Base-by-base conservation (phyloP, 2,888 invertebrate genomes). In the Drosophila stalkeri region DNA sequence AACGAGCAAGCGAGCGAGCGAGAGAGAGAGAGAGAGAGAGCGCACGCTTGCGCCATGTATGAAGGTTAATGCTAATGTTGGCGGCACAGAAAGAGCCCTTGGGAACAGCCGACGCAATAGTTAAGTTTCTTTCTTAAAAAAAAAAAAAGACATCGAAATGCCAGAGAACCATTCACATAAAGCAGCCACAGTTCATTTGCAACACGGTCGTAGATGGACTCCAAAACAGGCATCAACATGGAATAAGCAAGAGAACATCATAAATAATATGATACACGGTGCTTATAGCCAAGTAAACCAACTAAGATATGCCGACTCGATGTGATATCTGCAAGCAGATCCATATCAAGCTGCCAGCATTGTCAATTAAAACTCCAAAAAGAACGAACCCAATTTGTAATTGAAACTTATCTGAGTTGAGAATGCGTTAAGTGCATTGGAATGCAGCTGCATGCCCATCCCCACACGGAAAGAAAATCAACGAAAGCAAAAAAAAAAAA, bases 401-500 rank as follows among this genome's bases (percentile, higher is more conserved):
- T 84, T 84, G 86, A 86, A 84, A 86, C 84, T 84, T 84, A 84
- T 84, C 84, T 80, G 64, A 59, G 64, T 54, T 47, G 72, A 70
- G 81, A 82, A 86, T 85, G 85, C 87, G 86, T 82, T 85, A 85
- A 85, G 87, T 85, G 84, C 84, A 80, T 71, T 69, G 84, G 84
- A 82, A 85, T 85, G 80, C 80, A 60, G 68, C 59, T 56, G 70
- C 61, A 65, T 61, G 76, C 74, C 84, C 71, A 80, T 61, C 69
- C 75, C 72, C 54, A 70, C 37, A 39, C 27, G 27, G 31, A n/a
- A 43, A 12, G 18, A 60, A 49, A 59, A 46, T 11, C 23, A 51
- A 37, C 44, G n/a, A 54, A 55, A 49, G 4, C 6, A 5, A 47
- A 20, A 33, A 49, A 16, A 51, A 46, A 14, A 23, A 39, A n/a